A percentile compares a stretch with the other conserved stretches of the same genome.
These are phyloP conservation scores for Cacoxenus indagator DNA, from an alignment of 2,888 invertebrate genomes.

Conservation along the genomic window DNA sequence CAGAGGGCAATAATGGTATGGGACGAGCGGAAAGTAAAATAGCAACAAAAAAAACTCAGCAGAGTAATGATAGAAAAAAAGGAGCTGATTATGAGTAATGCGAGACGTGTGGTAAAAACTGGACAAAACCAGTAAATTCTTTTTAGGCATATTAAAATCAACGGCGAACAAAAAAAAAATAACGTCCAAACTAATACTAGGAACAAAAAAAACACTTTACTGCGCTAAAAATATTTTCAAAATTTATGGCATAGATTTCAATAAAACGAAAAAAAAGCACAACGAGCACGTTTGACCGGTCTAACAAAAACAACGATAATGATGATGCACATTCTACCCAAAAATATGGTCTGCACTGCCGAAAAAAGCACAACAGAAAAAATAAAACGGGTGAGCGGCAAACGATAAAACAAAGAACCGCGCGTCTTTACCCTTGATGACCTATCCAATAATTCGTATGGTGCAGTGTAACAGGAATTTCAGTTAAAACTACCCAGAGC, in stretches of 20 bases:
- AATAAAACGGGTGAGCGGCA: not conserved
- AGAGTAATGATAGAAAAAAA: conserved; percentile 7
- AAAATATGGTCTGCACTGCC: conserved; percentile 3
- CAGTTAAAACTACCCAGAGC: conserved; percentile 14
- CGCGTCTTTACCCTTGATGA: not conserved
- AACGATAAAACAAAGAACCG: not conserved
- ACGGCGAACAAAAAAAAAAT: conserved; percentile 8
- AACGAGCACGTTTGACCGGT: conserved; percentile 13
- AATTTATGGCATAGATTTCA: conserved; percentile 2
- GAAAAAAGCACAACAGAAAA: not conserved
- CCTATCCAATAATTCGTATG: not conserved
- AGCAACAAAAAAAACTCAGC: not conserved
- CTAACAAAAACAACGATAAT: not conserved
- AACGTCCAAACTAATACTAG: not conserved
- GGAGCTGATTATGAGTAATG: conserved; percentile 13
- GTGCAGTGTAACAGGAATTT: not conserved
- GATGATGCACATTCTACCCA: conserved; percentile 10
- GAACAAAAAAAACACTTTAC: not conserved
- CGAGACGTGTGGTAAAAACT: not conserved
- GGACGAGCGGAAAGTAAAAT: not conserved
- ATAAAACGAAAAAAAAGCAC: not conserved
- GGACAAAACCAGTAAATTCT: conserved; percentile 14
- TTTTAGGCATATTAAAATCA: conserved; percentile 13
- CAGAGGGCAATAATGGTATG: not conserved
- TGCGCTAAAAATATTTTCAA: not conserved